Evolutionary conservation across 2,113 vertebrate genomes (phyloP).

Genomic region (Macquaria australasica): DNA sequence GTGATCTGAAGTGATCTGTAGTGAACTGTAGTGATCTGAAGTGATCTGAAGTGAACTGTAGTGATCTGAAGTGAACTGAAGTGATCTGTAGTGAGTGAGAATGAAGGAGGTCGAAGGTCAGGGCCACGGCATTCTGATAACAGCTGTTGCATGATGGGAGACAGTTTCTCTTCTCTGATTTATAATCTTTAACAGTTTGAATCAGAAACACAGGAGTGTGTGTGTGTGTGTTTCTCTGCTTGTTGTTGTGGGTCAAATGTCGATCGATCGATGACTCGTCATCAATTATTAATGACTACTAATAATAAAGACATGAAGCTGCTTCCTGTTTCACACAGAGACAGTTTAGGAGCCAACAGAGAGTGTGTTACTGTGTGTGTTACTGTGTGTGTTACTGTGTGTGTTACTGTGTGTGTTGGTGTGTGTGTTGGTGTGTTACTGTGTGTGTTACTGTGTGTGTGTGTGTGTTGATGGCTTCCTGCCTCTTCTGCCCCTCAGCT

Average conservation of each 20-base stretch:
- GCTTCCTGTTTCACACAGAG: conserved; percentile 12
- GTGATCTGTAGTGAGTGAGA: background rate
- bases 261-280: background rate
- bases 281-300: conserved; percentile 47
- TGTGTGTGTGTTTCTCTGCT: too few relatives aligned
- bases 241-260: background rate
- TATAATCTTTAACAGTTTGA: too few relatives aligned
- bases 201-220: too few relatives aligned
- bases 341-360: background rate
- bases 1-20: too few relatives aligned
- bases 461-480: conserved; percentile 13
- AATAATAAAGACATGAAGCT: conserved; percentile 31
- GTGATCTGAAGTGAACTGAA: too few relatives aligned
- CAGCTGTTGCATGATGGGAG: background rate
- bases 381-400: background rate
- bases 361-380: background rate
- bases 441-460: background rate
- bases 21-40: too few relatives aligned
- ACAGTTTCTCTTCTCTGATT: background rate
- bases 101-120: background rate
- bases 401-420: background rate
- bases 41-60: too few relatives aligned
- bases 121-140: background rate
- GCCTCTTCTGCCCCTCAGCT: conserved; percentile 81
- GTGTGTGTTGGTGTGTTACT: background rate